These are phyloP conservation scores for Aspidiotus rigidus DNA, from an alignment of 2,888 invertebrate species.

Conservation along the genomic window DNA sequence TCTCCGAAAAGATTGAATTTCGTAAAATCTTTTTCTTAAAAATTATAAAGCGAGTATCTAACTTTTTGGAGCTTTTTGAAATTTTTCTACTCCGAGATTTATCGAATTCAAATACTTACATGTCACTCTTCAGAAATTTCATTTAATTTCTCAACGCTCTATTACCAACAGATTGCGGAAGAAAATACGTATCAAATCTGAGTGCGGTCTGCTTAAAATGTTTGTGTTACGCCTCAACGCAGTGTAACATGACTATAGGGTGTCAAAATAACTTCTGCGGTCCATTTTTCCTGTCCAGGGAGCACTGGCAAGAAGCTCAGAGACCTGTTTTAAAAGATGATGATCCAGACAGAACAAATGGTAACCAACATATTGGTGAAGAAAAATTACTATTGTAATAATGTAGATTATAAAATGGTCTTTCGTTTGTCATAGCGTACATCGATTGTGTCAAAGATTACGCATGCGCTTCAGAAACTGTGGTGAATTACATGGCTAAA, in stretches of 20 bases:
- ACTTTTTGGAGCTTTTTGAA: no score
- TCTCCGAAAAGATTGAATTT: no score
- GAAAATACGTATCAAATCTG: conserved; percentile 44
- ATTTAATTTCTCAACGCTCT: not conserved
- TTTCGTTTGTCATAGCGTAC: conserved; percentile 48
- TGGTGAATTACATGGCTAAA: conserved; percentile 52
- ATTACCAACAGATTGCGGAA: conserved; percentile 18
- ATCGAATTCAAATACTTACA: not conserved
- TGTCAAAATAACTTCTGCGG: conserved; percentile 54
- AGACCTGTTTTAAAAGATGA: conserved; percentile 51
- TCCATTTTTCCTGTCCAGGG: conserved; percentile 53
- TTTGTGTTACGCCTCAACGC: conserved; percentile 52
- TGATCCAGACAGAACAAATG: conserved; percentile 47
- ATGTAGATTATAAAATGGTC: not conserved
- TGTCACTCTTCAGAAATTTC: not conserved
- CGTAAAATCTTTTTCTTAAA: no score
- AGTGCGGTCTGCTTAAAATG: conserved; percentile 51
- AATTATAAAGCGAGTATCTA: no score
- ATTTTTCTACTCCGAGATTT: no score
- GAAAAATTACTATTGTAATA: no score
- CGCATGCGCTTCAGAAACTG: conserved; percentile 52
- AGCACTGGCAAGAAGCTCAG: conserved; percentile 58
- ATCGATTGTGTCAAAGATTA: conserved; percentile 54
- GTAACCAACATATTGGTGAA: conserved; percentile 39
- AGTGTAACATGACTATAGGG: conserved; percentile 49